These are phyloP conservation scores for Spodoptera litura DNA, from an alignment of 1,140 invertebrate genomes.

Conservation along the genomic window DNA sequence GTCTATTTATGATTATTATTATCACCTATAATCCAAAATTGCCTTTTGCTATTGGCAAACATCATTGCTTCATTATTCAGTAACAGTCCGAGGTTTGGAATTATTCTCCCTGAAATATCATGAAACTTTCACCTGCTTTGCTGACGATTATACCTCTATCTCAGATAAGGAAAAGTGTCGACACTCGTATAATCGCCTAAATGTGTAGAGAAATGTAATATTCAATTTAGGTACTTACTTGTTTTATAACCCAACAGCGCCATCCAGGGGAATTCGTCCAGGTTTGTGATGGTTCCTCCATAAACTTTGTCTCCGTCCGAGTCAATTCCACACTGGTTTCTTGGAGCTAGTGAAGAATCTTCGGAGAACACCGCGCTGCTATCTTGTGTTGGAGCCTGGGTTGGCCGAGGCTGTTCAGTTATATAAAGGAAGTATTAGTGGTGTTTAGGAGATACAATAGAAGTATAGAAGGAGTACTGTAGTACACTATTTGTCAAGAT, in stretches of 20 bases:
- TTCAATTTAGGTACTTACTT: constrained; percentile 60
- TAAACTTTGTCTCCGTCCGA: constrained; percentile 86
- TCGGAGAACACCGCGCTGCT: constrained; percentile 58
- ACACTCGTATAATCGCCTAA: too few relatives aligned
- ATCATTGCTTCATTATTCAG: too few relatives aligned
- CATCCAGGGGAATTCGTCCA: constrained; percentile 92
- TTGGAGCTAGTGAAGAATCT: constrained; percentile 66
- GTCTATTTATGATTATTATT: too few relatives aligned
- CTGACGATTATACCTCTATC: too few relatives aligned
- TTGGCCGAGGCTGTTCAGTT: constrained; percentile 34
- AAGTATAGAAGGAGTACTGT: too few relatives aligned
- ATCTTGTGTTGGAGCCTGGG: constrained; percentile 20
- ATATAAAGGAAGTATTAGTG: neutral
- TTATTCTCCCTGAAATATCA: too few relatives aligned
- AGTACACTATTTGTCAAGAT: too few relatives aligned
- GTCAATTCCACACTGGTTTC: constrained; percentile 80
- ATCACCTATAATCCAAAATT: too few relatives aligned
- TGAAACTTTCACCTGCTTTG: too few relatives aligned
- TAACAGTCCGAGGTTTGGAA: too few relatives aligned
- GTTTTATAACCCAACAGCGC: constrained; percentile 87
- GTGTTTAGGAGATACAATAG: neutral
- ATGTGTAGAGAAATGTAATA: neutral
- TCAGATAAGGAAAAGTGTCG: too few relatives aligned
- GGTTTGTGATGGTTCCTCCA: constrained; percentile 87
- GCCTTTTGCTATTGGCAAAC: too few relatives aligned